Evolutionary conservation across 2,888 invertebrate genomes (phyloP).

Genomic region (Nowickia ferox): DNA sequence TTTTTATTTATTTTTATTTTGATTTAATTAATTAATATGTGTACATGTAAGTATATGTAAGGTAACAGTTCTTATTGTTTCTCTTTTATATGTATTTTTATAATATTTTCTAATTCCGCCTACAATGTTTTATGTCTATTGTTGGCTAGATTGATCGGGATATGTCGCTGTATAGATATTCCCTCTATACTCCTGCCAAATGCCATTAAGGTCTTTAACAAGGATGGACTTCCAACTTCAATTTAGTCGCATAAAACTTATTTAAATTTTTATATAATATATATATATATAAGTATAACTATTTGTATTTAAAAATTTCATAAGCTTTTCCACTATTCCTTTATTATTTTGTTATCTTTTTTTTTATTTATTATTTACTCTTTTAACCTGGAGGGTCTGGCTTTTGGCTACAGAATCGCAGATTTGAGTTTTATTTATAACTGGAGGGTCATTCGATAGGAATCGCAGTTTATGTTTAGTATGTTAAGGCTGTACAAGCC

Average conservation of each 20-base stretch:
- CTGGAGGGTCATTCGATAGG: conserved; percentile 2
- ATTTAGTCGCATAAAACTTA: background rate
- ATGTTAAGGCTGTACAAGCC: conserved; percentile 4
- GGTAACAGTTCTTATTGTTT: too few relatives aligned
- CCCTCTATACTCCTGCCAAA: too few relatives aligned
- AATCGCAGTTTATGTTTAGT: background rate
- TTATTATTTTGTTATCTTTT: conserved; percentile 6
- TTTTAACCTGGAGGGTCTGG: conserved; percentile 4
- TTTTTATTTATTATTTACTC: background rate
- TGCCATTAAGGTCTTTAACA: too few relatives aligned
- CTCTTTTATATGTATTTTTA: too few relatives aligned
- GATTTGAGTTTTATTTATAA: background rate
- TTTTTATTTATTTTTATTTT: too few relatives aligned
- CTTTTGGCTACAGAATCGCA: conserved; percentile 6
- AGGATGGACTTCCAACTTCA: too few relatives aligned
- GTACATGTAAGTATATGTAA: too few relatives aligned
- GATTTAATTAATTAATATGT: background rate
- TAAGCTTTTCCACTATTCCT: conserved; percentile 1
- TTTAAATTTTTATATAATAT: background rate
- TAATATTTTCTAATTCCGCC: too few relatives aligned
- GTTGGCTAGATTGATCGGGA: too few relatives aligned
- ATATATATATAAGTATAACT: background rate
- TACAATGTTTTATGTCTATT: too few relatives aligned
- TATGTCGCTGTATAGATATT: too few relatives aligned
- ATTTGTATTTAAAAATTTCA: background rate